Evolutionary conservation across 2,888 invertebrate species (phyloP), one percentile per base, ranked within the genome.

Genomic region (Pecten maximus): DNA sequence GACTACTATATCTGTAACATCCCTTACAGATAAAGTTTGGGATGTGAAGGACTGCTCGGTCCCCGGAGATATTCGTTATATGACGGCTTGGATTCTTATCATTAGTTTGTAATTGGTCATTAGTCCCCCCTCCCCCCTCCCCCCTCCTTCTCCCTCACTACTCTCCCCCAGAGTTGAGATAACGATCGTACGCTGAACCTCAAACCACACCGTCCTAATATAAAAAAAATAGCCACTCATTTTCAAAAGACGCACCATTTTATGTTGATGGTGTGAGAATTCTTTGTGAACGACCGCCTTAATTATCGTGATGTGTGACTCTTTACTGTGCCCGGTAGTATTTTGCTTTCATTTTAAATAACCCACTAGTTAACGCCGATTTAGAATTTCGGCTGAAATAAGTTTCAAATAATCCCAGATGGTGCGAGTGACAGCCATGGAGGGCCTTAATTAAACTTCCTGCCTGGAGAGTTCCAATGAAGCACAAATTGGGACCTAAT

Each of bases 281-380:
- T 74, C 74, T 74, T 74, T 74, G 74, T 74, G 74, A 74, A 35
- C 74, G 74, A 35, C 10, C 35, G 74, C 74, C 28, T 74, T 74
- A 74, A 74, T 74, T 74, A 74, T 74, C 74, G 35, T 35, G 28
- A 74, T 35, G 74, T 74, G 74, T 74, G 35, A 74, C 35, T 28
- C 74, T 74, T 74, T 74, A 74, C 74, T 74, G 74, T 35, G 74
- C 74, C 74, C 74, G 74, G 6, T 74, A 35, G 74, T 74, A 28
- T 74, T 74, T 74, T 74, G 74, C 74, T 74, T 74, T 74, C 74
- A 74, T 74, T 74, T 74, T 74, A 74, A 74, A 74, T 74, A 74
- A 74, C 74, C 74, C 74, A 74, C 74, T 74, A 74, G 74, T 74
- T 74, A 74, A 74, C 74, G 74, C 74, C 74, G 74, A 74, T 74